phyloP scores from a whole-genome alignment of 1,140 invertebrate species.

The Adelges cooleyi region DNA sequence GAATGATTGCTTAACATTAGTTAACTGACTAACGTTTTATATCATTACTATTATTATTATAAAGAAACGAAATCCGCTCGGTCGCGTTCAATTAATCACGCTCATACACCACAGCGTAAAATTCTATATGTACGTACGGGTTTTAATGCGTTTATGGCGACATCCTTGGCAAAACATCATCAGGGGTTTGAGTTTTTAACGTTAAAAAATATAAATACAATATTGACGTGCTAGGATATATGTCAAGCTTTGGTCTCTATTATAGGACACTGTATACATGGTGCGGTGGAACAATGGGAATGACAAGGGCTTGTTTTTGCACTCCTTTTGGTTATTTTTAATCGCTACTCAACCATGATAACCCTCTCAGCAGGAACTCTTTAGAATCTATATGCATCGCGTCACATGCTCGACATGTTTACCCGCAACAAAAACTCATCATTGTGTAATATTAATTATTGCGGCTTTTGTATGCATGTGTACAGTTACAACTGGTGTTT shows the following conservation, averaged over 20 bases:
- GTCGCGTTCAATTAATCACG: no score
- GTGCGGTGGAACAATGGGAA: constrained; percentile 11
- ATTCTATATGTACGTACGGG: no score
- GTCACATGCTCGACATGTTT: constrained; percentile 9
- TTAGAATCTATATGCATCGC: background rate
- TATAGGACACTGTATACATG: no score
- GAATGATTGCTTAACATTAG: no score
- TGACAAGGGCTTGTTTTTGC: constrained; percentile 5
- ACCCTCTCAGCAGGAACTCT: constrained; percentile 25
- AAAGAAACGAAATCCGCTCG: no score
- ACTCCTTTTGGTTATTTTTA: constrained; percentile 13
- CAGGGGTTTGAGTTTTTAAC: background rate
- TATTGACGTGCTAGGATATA: background rate
- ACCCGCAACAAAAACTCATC: constrained; percentile 17
- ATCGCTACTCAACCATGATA: constrained; percentile 26
- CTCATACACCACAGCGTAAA: no score
- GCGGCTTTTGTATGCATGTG: no score
- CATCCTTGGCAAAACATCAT: background rate
- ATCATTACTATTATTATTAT: no score
- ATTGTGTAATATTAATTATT: no score
- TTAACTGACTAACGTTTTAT: no score
- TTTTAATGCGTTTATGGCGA: background rate
- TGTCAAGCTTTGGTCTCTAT: background rate
- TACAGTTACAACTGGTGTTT: no score
- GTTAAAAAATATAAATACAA: background rate